phyloP scores from a whole-genome alignment of 2,113 vertebrate species.

The Ctenodactylus gundi region DNA sequence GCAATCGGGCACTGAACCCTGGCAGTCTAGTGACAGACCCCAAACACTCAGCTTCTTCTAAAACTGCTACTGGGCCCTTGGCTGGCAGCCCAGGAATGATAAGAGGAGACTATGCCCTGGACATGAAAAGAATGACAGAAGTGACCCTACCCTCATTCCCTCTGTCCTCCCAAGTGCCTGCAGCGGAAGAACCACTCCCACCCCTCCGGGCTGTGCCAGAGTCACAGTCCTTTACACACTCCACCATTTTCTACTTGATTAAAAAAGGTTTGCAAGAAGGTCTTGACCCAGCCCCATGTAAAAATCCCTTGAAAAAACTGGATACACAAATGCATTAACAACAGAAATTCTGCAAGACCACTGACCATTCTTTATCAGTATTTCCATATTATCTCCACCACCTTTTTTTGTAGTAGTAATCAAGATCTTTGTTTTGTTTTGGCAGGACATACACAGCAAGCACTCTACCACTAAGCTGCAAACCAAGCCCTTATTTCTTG shows the following conservation, averaged over 20 bases:
- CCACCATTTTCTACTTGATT: not conserved
- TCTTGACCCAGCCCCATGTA: fast-evolving
- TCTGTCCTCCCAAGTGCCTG: not conserved
- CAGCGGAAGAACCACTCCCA: not conserved
- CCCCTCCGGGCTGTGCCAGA: not conserved
- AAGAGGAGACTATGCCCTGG: not conserved
- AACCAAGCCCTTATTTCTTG: too few relatives aligned
- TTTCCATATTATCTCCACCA: too few relatives aligned
- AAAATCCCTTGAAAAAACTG: not conserved
- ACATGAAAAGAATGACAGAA: not conserved
- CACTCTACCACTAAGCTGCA: too few relatives aligned
- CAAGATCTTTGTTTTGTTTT: too few relatives aligned
- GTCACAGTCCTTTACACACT: not conserved
- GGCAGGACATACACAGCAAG: too few relatives aligned
- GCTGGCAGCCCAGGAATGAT: not conserved
- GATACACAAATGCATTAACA: not conserved
- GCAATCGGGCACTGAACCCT: not conserved
- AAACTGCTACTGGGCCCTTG: fast-evolving
- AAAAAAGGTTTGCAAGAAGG: not conserved
- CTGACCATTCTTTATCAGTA: not conserved
- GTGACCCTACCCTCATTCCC: not conserved
- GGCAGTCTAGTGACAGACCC: not conserved
- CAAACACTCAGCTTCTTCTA: too few relatives aligned
- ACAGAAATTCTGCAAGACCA: not conserved
- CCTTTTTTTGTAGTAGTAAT: too few relatives aligned